phyloP scores from a whole-genome alignment of 2,797 vertebrate species.

The Cyclura pinguis region DNA sequence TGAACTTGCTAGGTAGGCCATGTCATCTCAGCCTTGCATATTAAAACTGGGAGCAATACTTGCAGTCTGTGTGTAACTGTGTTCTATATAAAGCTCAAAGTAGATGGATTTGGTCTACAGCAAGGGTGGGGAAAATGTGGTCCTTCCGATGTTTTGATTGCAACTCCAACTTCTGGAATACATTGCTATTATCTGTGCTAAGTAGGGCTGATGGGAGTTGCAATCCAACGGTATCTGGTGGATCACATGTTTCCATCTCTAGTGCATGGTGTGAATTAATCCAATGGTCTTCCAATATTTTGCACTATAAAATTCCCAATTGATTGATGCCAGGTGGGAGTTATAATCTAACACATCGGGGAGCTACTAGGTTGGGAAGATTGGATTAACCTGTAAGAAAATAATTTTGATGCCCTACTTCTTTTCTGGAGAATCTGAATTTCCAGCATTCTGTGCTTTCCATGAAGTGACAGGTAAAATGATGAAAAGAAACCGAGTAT shows the following conservation, averaged over 20 bases:
- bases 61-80: neutral
- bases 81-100: neutral
- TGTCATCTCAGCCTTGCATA: neutral
- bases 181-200: neutral
- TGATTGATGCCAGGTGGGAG: neutral
- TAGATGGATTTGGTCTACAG: neutral
- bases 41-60: neutral
- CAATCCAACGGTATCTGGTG: neutral
- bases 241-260: neutral
- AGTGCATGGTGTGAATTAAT: neutral
- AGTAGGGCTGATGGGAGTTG: neutral
- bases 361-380: neutral
- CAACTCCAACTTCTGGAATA: neutral
- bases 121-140: neutral
- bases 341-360: neutral
- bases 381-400: neutral
- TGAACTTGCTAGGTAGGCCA: neutral
- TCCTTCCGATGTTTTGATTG: neutral
- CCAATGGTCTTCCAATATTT: neutral
- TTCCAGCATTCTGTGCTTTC: neutral
- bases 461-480: neutral
- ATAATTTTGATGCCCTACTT: neutral
- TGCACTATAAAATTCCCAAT: neutral
- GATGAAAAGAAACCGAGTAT: neutral
- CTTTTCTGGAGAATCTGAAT: neutral